Base-by-base conservation (phyloP, 1,140 invertebrate species). In the Anagrus nilaparvatae region DNA sequence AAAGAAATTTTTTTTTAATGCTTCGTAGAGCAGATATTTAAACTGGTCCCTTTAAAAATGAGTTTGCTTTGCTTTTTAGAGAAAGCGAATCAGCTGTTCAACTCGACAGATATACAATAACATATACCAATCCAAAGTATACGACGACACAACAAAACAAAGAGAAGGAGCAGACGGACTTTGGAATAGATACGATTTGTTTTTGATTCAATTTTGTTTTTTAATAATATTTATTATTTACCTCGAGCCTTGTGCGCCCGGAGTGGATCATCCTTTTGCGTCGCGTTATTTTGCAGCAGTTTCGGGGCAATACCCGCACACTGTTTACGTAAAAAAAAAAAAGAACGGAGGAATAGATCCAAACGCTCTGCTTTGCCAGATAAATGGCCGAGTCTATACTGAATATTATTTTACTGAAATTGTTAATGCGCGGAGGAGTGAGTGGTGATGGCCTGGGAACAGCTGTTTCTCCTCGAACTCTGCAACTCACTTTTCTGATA, bases 191-290 rank as follows among this genome's bases (percentile, higher is more conserved):
- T 6, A 12, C 18, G 37, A 39, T 13, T n/a, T n/a, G n/a, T n/a
- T n/a, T n/a, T n/a, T n/a, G n/a, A n/a, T n/a, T n/a, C n/a, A n/a
- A n/a, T n/a, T n/a, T n/a, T n/a, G n/a, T n/a, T n/a, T n/a, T n/a
- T n/a, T n/a, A n/a, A n/a, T n/a, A n/a, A n/a, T n/a, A n/a, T n/a
- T n/a, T n/a, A 17, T 47, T 48, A 60, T 60, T 64, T 67, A 67
- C 65, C 65, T 67, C 64, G 63, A 66, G 65, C 61, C 64, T 65
- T 55, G 65, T 65, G 35, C 65, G 65, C 58, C 64, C 66, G 61
- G 65, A 66, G 58, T 67, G 66, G 64, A 69, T 69, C 66, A 69
- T 69, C 65, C 66, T 69, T 67, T 69, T 67, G 59, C 65, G 66
- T 62, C 63, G 66, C 64, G 63, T 69, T 67, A 67, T 67, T 66